Percentiles rank a stretch among this genome's conserved stretches.
Conservation (phyloP, 1,140 invertebrate species). For the Macrosteles quadrilineatus region DNA sequence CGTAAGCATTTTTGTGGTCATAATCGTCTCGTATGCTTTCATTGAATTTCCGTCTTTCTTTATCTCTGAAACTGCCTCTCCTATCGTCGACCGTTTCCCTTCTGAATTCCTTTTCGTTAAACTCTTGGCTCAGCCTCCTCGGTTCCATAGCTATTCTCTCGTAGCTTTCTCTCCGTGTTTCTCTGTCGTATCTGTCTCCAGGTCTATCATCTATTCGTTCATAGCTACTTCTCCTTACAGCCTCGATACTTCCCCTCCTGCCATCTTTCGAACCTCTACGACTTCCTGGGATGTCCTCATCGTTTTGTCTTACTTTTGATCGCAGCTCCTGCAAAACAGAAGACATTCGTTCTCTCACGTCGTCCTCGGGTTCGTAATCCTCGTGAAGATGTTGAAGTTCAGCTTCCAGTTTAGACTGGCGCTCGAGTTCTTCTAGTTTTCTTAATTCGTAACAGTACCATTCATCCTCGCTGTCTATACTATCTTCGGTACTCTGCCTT, state of each 20-base stretch:
- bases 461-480: conserved; percentile 90
- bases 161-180: conserved; percentile 17
- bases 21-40: no score
- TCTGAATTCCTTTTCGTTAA: conserved; percentile 22
- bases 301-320: conserved; percentile 59
- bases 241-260: conserved; percentile 20
- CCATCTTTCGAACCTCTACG: conserved; percentile 3
- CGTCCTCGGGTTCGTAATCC: conserved; percentile 62
- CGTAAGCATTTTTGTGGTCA: no score
- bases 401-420: conserved; percentile 66
- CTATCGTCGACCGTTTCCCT: conserved; percentile 1
- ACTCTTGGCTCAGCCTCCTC: conserved; percentile 11
- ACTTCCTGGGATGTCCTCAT: conserved; percentile 18
- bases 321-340: conserved; percentile 72
- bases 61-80: conserved; percentile 14
- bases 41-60: conserved; percentile 2
- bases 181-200: conserved; percentile 10
- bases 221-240: conserved; percentile 3
- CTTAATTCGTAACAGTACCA: conserved; percentile 89
- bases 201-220: conserved; percentile 21
- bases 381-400: conserved; percentile 53
- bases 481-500: conserved; percentile 88
- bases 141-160: conserved; percentile 21
- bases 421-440: conserved; percentile 84
- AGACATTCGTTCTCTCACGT: conserved; percentile 75